Base-by-base conservation (phyloP, 1,140 invertebrate species). In the Platyscapa corneri region DNA sequence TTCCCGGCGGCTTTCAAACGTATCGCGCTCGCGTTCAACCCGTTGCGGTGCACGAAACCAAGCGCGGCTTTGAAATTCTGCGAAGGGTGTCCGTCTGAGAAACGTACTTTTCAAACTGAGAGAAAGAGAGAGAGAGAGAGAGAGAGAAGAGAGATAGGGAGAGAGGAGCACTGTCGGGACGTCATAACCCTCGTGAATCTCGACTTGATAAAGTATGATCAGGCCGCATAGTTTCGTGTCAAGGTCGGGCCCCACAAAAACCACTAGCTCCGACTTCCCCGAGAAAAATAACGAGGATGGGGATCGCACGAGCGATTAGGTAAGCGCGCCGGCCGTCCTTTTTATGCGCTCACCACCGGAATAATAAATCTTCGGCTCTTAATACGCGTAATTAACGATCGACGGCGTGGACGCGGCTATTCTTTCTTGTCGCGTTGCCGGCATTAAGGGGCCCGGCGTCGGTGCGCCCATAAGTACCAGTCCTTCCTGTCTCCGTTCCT, bases 331-430 rank as follows among this genome's bases (percentile, higher is more conserved):
- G 65, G 18, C 7, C 20, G n/a, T 7, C 20, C 0, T 82, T 82
- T 82, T 72, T 39, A 23, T 14, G 46, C 20, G 37, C 49, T n/a
- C 53, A 1, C 18, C 46, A 23, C 46, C 27, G 70, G 30, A 83
- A 83, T 83, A 46, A 83, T 83, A 83, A 83, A 83, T 83, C 82
- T 76, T n/a, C 30, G 37, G 34, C 10, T 7, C 70, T 82, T 82
- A 82, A 82, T 82, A 64, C 70, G 53, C 70, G 81, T 82, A 74
- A 82, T 83, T 83, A 83, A 83, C 56, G 82, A 83, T 76, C 74
- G 82, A 74, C 56, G 82, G 39, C 56, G 74, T 16, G 72, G 39
- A 32, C 34, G 82, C 32, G 27, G 77, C 32, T 56, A 30, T 49
- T 37, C 42, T 56, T 80, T 82, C 70, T 82, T 75, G 53, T 60